phyloP scores from a whole-genome alignment of 2,888 invertebrate species.

The Seira sanloemensis region DNA sequence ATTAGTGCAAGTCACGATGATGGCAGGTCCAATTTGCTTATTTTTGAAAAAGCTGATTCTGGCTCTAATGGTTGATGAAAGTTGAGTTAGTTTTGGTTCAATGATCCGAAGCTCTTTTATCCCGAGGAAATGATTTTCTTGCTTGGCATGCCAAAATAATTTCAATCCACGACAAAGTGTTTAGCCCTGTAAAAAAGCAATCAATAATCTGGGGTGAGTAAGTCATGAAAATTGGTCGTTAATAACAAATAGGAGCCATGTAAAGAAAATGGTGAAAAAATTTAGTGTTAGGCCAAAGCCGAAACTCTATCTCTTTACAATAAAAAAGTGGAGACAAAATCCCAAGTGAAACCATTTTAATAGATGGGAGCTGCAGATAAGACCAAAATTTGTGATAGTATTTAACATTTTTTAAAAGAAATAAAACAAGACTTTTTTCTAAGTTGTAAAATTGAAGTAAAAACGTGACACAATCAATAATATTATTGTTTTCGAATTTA shows the following conservation, averaged over 20 bases:
- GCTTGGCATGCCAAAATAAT: constrained; percentile 9
- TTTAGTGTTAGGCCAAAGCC: too few species aligned
- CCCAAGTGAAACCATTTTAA: constrained; percentile 13
- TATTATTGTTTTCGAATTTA: constrained; percentile 7
- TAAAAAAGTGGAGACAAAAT: background rate
- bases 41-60: too few species aligned
- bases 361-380: background rate
- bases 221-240: constrained; percentile 29
- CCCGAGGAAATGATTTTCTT: too few species aligned
- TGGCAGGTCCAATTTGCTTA: too few species aligned
- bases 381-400: too few species aligned
- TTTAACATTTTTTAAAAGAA: too few species aligned
- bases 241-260: constrained; percentile 27
- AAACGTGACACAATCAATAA: constrained; percentile 57
- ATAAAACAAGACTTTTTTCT: background rate
- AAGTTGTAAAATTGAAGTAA: background rate
- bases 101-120: too few species aligned
- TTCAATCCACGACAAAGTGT: too few species aligned
- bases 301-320: too few species aligned
- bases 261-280: constrained; percentile 8
- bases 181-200: too few species aligned
- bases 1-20: constrained; percentile 37
- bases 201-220: constrained; percentile 24
- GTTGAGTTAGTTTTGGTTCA: too few species aligned
- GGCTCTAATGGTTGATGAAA: too few species aligned